Base-by-base conservation (phyloP, 2,113 vertebrate genomes). In the Mustela lutreola region DNA sequence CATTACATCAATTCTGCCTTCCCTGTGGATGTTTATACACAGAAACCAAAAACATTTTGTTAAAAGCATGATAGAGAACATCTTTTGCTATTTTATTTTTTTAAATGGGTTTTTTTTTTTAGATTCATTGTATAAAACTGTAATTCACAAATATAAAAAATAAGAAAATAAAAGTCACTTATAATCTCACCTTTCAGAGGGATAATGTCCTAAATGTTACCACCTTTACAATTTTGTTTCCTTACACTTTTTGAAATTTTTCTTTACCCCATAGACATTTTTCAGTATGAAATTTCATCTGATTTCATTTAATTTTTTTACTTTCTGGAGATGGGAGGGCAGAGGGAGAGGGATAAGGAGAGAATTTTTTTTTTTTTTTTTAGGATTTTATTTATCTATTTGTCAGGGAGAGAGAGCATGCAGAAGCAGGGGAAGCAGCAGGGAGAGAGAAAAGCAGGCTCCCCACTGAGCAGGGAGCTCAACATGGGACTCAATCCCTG, bases 221-320 rank as follows among this genome's bases (percentile, higher is more conserved):
- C 73, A 33, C 18, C n/a, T 83, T 91, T 80, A 78, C 4, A 71
- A 45, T 82, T 95, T 89, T 86, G 28, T 94, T 86, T 62, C 21
- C 26, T 81, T 56, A 1, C 42, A 58, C 15, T 24, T 88, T 89
- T 89, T 65, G 36, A 86, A 94, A 36, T 11, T 26, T 97, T 86
- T 92, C 53, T 92, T 28, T 60, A 58, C 6, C 11, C 2, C 94
- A 15, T 56, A 84, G 67, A 42, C 12, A 71, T 92, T 81, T 89
- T n/a, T 94, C 83, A 85, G 48, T 65, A 58, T 53, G 16, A 10
- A 84, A 94, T 94, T 91, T 96, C 39, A 70, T 4, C 36, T 73
- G 18, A 82, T 79, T 63, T 95, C 91, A 53, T 78, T 70, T 70
- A 9, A 36, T 70, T 26, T 67, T 65, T n/a, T 67, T 67, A 16